These are phyloP conservation scores for Yponomeuta plumbellus DNA, from an alignment of 2,888 invertebrate species.

Conservation along the genomic window DNA sequence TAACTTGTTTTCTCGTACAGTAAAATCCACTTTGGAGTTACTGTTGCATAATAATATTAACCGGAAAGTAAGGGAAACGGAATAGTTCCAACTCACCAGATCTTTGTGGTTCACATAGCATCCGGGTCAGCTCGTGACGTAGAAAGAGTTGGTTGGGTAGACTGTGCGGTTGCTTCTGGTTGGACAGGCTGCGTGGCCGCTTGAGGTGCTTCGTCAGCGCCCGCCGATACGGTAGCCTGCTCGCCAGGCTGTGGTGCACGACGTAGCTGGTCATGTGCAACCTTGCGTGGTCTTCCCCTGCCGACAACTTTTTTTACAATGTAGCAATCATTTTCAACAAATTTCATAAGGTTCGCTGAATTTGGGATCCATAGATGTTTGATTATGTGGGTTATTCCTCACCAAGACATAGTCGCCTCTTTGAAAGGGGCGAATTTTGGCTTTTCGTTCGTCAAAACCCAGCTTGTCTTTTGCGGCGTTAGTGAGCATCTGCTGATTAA, in stretches of 20 bases:
- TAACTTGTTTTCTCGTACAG: not conserved
- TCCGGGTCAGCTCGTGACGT: not conserved
- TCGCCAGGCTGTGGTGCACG: conserved; percentile 24
- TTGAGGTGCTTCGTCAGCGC: not conserved
- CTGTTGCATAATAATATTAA: not conserved
- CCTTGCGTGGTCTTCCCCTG: conserved; percentile 26
- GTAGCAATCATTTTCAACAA: conserved; percentile 26
- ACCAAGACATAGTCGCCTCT: conserved; percentile 20
- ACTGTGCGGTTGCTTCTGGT: not conserved
- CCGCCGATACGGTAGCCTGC: conserved; percentile 23
- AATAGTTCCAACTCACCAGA: conserved; percentile 10
- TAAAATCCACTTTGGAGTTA: no score
- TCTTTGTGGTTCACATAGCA: not conserved
- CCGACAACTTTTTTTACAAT: conserved; percentile 24
- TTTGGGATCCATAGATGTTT: conserved; percentile 26
- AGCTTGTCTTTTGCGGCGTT: conserved; percentile 21
- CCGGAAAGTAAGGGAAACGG: not conserved
- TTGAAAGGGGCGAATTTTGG: conserved; percentile 12
- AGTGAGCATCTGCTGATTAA: conserved; percentile 24
- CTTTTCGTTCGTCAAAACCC: conserved; percentile 23
- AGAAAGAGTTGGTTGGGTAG: not conserved
- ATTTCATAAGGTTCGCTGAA: conserved; percentile 26
- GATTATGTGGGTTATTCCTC: conserved; percentile 26
- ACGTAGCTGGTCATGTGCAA: conserved; percentile 27
- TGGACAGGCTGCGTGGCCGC: not conserved